Evolutionary conservation across 2,797 vertebrate genomes (phyloP), one percentile per base, ranked within the genome.

Genomic region (Anguilla pacifica): DNA sequence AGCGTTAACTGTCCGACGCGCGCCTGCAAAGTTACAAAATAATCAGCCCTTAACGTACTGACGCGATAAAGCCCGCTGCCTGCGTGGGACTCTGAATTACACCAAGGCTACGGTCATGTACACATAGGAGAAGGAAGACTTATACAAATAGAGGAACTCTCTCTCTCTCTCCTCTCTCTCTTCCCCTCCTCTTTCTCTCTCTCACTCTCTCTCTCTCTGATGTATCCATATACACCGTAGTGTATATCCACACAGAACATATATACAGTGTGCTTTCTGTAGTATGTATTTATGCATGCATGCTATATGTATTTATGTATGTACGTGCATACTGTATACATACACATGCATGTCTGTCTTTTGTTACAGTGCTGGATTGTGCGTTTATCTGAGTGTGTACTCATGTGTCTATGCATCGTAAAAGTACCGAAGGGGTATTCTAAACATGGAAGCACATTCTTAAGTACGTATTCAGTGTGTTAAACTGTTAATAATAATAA

Each of bases 1-100:
- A 93, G 95, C 94, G 96, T 96, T 96, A 96, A 96, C 95, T 96
- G 94, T 96, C 94, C 95, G 94, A 95, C 93, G 93, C 95, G 92
- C 94, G 93, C 91, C 93, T 39, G 88, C 93, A 96, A 95, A 96
- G 95, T 95, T 92, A 93, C 95, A 94, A 95, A 96, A 96, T 96
- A 96, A 96, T 95, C 94, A 95, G 95, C 94, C 94, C 93, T 95
- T 96, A 96, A 95, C 94, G 94, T 93, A 93, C 87, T 90, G 93
- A 93, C 93, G 94, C 94, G 94, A 94, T 93, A 93, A 95, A 96
- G 92, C 93, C 92, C 91, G 91, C 93, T 93, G 93, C 93, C 94
- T 94, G 92, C 94, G 94, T 93, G 89, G 92, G 87, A 49, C 92
- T 91, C 93, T 94, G 94, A 94, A 94, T 94, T 93, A 93, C 93